Evolutionary conservation across 1,140 invertebrate genomes (phyloP).

Genomic region (Pteromalus puparum): DNA sequence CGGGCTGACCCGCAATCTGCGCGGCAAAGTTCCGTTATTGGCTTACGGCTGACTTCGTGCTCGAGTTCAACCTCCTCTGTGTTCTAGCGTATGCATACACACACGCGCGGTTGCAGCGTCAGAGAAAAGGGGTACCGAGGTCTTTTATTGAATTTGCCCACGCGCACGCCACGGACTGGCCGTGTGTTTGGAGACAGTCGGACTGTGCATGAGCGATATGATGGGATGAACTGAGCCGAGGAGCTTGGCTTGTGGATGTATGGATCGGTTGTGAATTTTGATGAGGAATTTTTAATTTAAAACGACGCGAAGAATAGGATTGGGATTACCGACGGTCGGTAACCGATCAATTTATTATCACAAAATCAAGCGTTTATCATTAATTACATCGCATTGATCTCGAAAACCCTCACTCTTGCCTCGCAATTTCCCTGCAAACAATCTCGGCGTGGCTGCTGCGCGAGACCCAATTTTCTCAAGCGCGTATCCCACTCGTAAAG

Average conservation of each 20-base stretch:
- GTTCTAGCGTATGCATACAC: neutral
- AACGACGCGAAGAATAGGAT: too few species aligned
- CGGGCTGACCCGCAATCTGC: conserved; percentile 21
- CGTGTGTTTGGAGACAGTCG: neutral
- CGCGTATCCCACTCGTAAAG: conserved; percentile 1
- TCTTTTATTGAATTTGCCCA: conserved; percentile 42
- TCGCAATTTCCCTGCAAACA: neutral
- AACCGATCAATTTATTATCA: too few species aligned
- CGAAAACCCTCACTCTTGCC: neutral
- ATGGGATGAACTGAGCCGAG: neutral
- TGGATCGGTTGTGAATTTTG: too few species aligned
- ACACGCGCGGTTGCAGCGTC: neutral
- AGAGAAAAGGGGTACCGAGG: neutral
- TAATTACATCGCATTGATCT: neutral
- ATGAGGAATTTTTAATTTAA: too few species aligned
- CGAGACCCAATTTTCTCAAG: conserved; percentile 2
- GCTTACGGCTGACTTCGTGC: conserved; percentile 21
- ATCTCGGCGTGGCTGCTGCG: neutral
- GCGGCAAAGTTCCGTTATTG: conserved; percentile 36
- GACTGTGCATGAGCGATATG: neutral
- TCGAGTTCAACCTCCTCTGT: neutral
- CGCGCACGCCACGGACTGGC: neutral
- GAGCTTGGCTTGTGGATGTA: too few species aligned
- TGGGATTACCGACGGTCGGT: too few species aligned
- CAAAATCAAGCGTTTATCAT: neutral